Base-by-base conservation (phyloP, 2,888 invertebrate species). In the Caradrina kadenii region DNA sequence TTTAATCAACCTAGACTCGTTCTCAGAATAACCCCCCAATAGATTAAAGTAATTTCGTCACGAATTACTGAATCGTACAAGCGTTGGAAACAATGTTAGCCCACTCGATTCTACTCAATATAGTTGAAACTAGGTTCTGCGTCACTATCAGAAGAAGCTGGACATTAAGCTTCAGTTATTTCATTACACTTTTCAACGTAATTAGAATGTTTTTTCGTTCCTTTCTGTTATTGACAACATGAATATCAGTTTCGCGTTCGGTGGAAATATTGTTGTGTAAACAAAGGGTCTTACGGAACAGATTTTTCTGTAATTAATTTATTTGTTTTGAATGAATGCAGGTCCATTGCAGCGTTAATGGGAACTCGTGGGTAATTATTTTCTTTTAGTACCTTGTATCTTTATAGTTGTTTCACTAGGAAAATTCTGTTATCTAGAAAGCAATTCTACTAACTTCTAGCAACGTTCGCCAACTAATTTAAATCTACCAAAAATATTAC, bases 11-110 rank as follows among this genome's bases (percentile, higher is more conserved):
- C n/a, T n/a, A n/a, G n/a, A n/a, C n/a, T n/a, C n/a, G n/a, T 70
- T 56, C 26, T 10, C 62, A 8, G 35, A 68, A 77, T 79, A 63
- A 31, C 21, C 42, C 39, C 26, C 26, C 7, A 69, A 54, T 74
- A 63, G 59, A 75, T 68, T 74, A 67, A 48, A 71, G 72, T 77
- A 81, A 82, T 72, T 75, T 17, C 70, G 56, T 58, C 60, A 55
- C 59, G 58, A 72, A 69, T 75, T 69, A 82, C 73, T 73, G 66
- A 63, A 58, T 73, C 61, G 64, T 55, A 52, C 26, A 50, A 63
- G 64, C 60, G 65, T 55, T 59, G 62, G 72, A 75, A 80, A 80
- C 75, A 78, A 79, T 75, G 2, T 3, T 26, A 26, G 72, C 22
- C 3, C 45, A 64, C 42, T 61, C 63, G n/a, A 63, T 69, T 69